Conservation (phyloP, 1,140 invertebrate species). For the Anastrepha obliqua region DNA sequence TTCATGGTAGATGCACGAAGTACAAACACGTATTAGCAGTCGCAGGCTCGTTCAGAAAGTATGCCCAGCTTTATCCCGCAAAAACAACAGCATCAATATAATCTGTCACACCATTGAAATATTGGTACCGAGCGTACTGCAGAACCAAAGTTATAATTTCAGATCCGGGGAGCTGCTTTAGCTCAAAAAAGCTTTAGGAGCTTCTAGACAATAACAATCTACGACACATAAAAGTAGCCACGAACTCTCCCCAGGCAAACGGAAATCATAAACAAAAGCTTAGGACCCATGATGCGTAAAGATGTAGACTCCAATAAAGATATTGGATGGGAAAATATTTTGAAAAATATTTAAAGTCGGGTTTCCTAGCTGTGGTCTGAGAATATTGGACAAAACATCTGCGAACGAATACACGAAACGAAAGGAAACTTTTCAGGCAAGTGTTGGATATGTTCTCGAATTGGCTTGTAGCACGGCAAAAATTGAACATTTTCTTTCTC, state of each 20-base stretch:
- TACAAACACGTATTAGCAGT: conserved; percentile 74
- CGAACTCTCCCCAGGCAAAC: conserved; percentile 58
- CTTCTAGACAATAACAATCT: conserved; percentile 52
- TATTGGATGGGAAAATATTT: background rate
- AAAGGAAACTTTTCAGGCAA: no score
- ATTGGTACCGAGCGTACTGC: conserved; percentile 58
- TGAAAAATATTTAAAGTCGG: background rate
- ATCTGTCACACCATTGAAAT: conserved; percentile 61
- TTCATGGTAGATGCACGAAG: conserved; percentile 63
- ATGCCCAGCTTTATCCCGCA: conserved; percentile 52
- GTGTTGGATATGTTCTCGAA: no score
- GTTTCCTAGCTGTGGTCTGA: no score
- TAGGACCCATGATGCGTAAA: conserved; percentile 58
- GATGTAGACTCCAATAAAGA: background rate
- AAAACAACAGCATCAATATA: conserved; percentile 61
- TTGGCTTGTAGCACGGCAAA: no score
- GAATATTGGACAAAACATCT: no score
- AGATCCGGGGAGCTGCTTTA: conserved; percentile 65
- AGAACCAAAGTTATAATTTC: conserved; percentile 62
- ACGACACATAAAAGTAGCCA: conserved; percentile 57
- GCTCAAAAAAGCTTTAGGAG: conserved; percentile 62
- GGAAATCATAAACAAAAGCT: conserved; percentile 58
- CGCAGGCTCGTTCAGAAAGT: conserved; percentile 41
- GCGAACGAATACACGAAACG: no score
- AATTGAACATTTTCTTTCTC: no score